Base-by-base conservation (phyloP, 2,888 invertebrate genomes). In the Chorisops tibialis region DNA sequence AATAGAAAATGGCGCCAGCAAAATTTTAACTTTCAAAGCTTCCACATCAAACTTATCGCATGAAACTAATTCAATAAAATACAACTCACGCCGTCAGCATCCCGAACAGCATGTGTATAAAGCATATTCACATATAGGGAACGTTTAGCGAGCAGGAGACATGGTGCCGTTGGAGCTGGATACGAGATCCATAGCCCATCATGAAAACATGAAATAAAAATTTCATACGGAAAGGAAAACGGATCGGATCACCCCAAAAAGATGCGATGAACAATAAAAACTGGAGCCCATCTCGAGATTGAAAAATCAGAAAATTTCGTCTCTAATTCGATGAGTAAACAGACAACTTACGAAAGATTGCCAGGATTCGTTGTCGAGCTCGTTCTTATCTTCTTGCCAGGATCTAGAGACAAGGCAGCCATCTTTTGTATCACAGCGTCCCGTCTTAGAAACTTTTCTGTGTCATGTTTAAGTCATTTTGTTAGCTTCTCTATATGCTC, bases 31-130 rank as follows among this genome's bases (percentile, higher is more conserved):
- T 30, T 30, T 30, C n/a, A 54, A 54, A 54, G 41, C 41, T 41
- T 24, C 22, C 41, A 54, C 54, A 41, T 39, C 24, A 19, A 54
- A 54, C 41, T 54, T 54, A 41, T 54, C 54, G 41, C 54, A 54
- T 54, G 54, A 54, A 43, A 54, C 54, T 54, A 54, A 54, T 54
- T 54, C 54, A 54, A 54, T 54, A 54, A 54, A 41, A 41, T 54
- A 16, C 54, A 54, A 41, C 54, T 41, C 43, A 24, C 22, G 24
- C 19, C 41, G 41, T 43, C 24, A 39, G 22, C 41, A 54, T 41
- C 11, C 19, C 37, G 21, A 19, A 52, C 39, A 41, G 22, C 16
- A 30, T 30, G 30, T 30, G 30, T 30, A 9, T 9, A n/a, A n/a
- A 30, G 7, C 30, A 30, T 30, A 30, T 30, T 41, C 54, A 54